Base-by-base conservation (phyloP, 2,797 vertebrate genomes). In the Alosa sapidissima region DNA sequence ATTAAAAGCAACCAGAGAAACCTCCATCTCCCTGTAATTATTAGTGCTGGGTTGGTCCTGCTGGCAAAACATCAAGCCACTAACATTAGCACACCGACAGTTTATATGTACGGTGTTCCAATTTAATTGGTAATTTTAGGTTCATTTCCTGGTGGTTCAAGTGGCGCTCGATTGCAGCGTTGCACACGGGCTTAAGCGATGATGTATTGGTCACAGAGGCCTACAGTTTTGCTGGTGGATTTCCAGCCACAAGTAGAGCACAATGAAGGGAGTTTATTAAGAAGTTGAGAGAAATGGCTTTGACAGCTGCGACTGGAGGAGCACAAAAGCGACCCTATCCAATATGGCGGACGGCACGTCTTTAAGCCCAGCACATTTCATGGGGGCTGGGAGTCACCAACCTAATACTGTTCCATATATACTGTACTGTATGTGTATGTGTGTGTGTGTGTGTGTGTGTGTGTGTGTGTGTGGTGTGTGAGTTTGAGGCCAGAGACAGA, bases 271-370 rank as follows among this genome's bases (percentile, higher is more conserved):
- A 87, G 88, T 93, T 93, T 94, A 95, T 94, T 93, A 94, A 92
- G 92, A 93, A 93, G 89, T 92, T 91, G 91, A 93, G 90, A 91
- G 86, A 92, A 94, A 94, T 93, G 33, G 68, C 85, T 89, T 91
- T 93, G 94, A 94, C 94, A 95, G 91, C 93, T 93, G 92, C 84
- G 89, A 91, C 93, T 84, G 87, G 84, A 72, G 85, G 84, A 90
- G 88, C 88, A 89, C 82, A 91, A 88, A 89, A 89, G 86, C 52
- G 28, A 68, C 55, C 84, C 85, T 89, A 83, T 90, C 87, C 14
- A 87, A 86, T 84, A 19, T 78, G 89, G 85, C 11, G 55, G 52
- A 19, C 51, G 33, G 82, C 0, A 75, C 14, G 49, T 52, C 41
- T 58, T 83, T 83, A 89, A 87, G 52, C 86, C 60, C 88, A 81